phyloP scores from a whole-genome alignment of 2,888 invertebrate species.

The Cylloceria caligata region DNA sequence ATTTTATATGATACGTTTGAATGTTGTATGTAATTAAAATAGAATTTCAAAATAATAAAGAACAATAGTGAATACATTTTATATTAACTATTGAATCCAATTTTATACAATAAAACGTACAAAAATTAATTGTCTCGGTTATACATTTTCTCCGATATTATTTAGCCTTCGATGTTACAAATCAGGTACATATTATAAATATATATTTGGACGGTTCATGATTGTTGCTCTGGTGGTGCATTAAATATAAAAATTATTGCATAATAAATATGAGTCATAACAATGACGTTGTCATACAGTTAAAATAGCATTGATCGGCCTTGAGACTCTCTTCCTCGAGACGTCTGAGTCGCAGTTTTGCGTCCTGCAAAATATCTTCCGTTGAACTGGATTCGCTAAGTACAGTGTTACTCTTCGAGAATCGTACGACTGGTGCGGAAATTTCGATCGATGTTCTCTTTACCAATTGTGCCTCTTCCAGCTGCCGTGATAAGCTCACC shows the following conservation, averaged over 20 bases:
- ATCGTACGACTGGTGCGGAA: slow-evolving; percentile 66
- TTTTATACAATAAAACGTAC: slow-evolving; percentile 81
- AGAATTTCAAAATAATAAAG: slow-evolving; percentile 76
- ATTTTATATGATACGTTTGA: slow-evolving; percentile 84
- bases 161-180: slow-evolving; percentile 27
- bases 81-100: slow-evolving; percentile 81
- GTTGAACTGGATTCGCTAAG: slow-evolving; percentile 83
- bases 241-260: slow-evolving; percentile 22
- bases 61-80: slow-evolving; percentile 81
- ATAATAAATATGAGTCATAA: slow-evolving; percentile 65
- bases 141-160: slow-evolving; percentile 43
- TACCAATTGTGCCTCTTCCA: slow-evolving; percentile 78
- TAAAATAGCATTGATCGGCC: slow-evolving; percentile 81
- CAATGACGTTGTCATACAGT: slow-evolving; percentile 76
- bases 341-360: slow-evolving; percentile 79
- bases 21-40: slow-evolving; percentile 84
- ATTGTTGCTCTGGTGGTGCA: slow-evolving; percentile 5
- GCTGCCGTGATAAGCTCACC: slow-evolving; percentile 77
- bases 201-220: slow-evolving; percentile 51
- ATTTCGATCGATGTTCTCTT: slow-evolving; percentile 68
- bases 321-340: slow-evolving; percentile 81
- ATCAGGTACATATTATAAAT: slow-evolving; percentile 56
- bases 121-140: slow-evolving; percentile 39
- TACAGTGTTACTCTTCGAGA: slow-evolving; percentile 74
- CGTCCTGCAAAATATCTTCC: slow-evolving; percentile 82